Conservation (phyloP, 2,113 vertebrate genomes). For the Ptychochromis oligacanthus region DNA sequence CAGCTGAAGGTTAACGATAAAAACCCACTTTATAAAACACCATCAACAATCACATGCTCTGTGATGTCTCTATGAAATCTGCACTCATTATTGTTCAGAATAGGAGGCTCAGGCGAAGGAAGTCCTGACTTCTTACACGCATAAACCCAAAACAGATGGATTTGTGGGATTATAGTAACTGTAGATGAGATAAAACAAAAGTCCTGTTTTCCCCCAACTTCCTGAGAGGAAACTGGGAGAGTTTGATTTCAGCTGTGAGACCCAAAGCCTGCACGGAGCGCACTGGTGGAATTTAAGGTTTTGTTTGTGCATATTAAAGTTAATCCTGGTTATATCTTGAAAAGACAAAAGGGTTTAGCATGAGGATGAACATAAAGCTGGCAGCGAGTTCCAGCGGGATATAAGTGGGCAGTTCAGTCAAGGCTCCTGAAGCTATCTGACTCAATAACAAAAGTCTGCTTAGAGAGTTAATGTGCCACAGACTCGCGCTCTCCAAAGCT, state of each 20-base stretch:
- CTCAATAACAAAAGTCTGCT: slow-evolving; percentile 39
- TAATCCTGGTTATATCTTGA: slow-evolving; percentile 64
- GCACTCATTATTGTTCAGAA: slow-evolving; percentile 5
- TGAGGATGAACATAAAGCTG: slow-evolving; percentile 45
- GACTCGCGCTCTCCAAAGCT: slow-evolving; percentile 10
- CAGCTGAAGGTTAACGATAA: not conserved
- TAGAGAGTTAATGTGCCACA: slow-evolving; percentile 46
- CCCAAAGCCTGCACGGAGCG: not conserved
- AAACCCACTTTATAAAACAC: not conserved
- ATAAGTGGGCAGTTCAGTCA: slow-evolving; percentile 21
- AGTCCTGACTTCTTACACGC: slow-evolving; percentile 33
- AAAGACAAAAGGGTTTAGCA: slow-evolving; percentile 51
- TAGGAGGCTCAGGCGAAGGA: slow-evolving; percentile 14
- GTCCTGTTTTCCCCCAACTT: slow-evolving; percentile 51
- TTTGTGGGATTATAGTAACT: slow-evolving; percentile 63
- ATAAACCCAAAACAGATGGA: slow-evolving; percentile 44
- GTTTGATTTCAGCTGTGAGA: slow-evolving; percentile 42
- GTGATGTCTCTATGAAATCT: not conserved
- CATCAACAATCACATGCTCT: not conserved
- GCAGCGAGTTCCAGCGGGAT: slow-evolving; percentile 12
- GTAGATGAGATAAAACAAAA: slow-evolving; percentile 61
- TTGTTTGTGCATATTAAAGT: slow-evolving; percentile 63
- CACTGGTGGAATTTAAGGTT: slow-evolving; percentile 47
- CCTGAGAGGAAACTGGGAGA: slow-evolving; percentile 26
- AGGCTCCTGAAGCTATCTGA: slow-evolving; percentile 23